These are phyloP conservation scores for Rhadinocentrus ornatus DNA, from an alignment of 2,797 vertebrate species.

Conservation along the genomic window DNA sequence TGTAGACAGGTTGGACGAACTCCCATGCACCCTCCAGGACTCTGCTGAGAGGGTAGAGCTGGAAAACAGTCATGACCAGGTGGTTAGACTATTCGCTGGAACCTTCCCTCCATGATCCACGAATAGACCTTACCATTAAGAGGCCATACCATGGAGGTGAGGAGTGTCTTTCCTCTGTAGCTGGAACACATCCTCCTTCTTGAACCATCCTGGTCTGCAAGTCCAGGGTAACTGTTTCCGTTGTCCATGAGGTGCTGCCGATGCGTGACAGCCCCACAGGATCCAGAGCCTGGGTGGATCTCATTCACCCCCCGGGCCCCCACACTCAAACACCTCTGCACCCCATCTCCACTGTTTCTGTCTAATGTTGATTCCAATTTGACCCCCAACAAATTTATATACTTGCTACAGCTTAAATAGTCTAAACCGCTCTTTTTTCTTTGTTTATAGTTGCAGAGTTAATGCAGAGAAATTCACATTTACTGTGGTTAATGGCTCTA, in stretches of 20 bases:
- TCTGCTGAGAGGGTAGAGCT: background rate
- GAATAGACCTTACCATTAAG: too few relatives aligned
- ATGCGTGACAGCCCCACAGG: background rate
- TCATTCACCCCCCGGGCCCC: too few relatives aligned
- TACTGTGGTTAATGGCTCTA: constrained; percentile 58
- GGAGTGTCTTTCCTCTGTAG: background rate
- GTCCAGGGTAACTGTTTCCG: too few relatives aligned
- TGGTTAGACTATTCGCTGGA: too few relatives aligned
- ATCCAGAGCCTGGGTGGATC: background rate
- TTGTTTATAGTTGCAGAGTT: constrained; percentile 20
- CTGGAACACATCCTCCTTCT: too few relatives aligned
- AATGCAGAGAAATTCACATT: constrained; percentile 47
- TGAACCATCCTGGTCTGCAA: too few relatives aligned
- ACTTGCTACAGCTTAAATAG: constrained; percentile 15
- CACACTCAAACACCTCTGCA: too few relatives aligned
- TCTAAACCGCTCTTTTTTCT: constrained; percentile 11
- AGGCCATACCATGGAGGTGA: background rate
- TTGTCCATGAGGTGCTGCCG: too few relatives aligned
- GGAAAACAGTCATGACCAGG: background rate
- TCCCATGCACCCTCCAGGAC: background rate
- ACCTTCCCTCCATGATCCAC: background rate
- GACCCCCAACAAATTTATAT: background rate
- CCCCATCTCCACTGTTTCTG: background rate
- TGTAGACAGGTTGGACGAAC: background rate
- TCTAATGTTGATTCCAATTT: background rate